Evolutionary conservation across 2,888 invertebrate genomes (phyloP), one percentile per base, ranked within the genome.

Genomic region (Leptothorax acervorum): DNA sequence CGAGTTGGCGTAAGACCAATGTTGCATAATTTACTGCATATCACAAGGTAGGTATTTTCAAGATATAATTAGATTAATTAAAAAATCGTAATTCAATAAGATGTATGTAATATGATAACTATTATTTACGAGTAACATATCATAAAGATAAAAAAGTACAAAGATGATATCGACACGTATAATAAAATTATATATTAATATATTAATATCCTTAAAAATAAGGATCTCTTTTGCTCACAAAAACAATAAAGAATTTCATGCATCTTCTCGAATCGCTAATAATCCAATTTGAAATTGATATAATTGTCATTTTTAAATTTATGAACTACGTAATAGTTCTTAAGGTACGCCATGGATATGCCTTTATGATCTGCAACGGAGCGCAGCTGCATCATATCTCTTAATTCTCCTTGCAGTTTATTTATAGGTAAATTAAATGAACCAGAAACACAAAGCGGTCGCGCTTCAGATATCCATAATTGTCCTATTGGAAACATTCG

Each of bases 331-430:
- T 63, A 4, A 89, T 82, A 8, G 57, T 86, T 35, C 68, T 88
- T 9, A 87, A 90, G 85, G 31, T 90, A 89, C 2, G 88, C 88
- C 88, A 86, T 85, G 11, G 88, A 90, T 8, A 90, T 8, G 86
- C 82, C 75, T 90, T 91, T 65, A 90, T 60, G 42, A 91, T 90
- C 87, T 91, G 48, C n/a, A 74, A 63, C 15, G 15, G 28, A 66
- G 8, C 23, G 23, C 42, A 48, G n/a, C 23, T 48, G 48, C 11
- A 45, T 48, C 23, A 23, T 73, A 51, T 15, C 45, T 35, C 42
- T 62, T 75, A 28, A 48, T 48, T 57, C 45, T 53, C 35, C 35
- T 63, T 63, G 9, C 11, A 31, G 62, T 73, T 53, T 53, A 62
- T 75, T 75, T 62, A 48, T 57, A 74, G n/a, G 5, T 55, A 73